phyloP scores from a whole-genome alignment of 2,888 invertebrate genomes.

The Hypolimnas misippus region DNA sequence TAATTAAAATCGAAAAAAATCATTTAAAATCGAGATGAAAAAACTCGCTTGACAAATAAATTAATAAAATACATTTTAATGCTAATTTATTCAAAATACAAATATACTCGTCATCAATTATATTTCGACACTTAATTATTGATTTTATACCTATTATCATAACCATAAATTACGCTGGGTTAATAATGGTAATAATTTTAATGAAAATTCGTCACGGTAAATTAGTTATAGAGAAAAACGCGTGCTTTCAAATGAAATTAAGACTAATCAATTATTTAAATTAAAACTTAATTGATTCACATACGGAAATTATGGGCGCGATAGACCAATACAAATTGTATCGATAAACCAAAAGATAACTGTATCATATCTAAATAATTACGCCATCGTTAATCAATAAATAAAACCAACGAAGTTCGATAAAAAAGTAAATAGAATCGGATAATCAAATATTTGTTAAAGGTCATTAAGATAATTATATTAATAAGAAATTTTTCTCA shows the following conservation, averaged over 20 bases:
- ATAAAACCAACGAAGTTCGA: not conserved
- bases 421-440: not conserved
- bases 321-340: conserved; percentile 10
- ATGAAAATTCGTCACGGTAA: conserved; percentile 30
- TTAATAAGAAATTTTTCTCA: too few relatives aligned
- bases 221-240: conserved; percentile 13
- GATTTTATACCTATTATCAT: conserved; percentile 33
- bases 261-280: conserved; percentile 14
- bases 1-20: too few relatives aligned
- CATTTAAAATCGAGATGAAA: not conserved
- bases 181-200: conserved; percentile 33
- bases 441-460: not conserved
- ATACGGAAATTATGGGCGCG: conserved; percentile 4
- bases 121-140: conserved; percentile 39
- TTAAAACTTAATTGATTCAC: conserved; percentile 15
- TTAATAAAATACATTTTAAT: conserved; percentile 28
- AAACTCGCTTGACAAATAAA: conserved; percentile 18
- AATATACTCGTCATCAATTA: conserved; percentile 37
- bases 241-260: conserved; percentile 7
- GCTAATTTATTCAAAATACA: conserved; percentile 37
- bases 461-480: not conserved
- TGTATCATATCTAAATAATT: conserved; percentile 4
- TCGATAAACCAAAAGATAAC: conserved; percentile 10
- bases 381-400: not conserved
- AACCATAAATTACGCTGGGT: conserved; percentile 33